Conservation (phyloP, 1,140 invertebrate genomes). For the Ylistrum balloti region DNA sequence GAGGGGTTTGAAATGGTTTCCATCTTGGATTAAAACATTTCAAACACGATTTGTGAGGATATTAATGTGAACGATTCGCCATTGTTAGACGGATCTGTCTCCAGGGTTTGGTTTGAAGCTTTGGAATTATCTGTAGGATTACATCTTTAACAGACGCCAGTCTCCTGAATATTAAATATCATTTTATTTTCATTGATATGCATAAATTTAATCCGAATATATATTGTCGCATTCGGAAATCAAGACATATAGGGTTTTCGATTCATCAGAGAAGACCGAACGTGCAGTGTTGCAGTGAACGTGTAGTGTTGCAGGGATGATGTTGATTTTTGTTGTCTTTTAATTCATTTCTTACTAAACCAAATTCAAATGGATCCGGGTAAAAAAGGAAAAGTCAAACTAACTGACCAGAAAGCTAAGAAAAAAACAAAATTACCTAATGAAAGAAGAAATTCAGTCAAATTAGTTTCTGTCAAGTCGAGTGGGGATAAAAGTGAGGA, state of each 20-base stretch:
- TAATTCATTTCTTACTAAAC: not conserved
- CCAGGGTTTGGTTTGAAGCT: not conserved
- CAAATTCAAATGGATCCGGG: not conserved
- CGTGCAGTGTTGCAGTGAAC: not conserved
- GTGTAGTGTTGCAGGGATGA: not conserved
- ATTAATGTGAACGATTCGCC: not conserved
- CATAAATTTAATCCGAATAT: not conserved
- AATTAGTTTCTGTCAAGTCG: not conserved
- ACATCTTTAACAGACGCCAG: not conserved
- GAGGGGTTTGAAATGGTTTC: not conserved
- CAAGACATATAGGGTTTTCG: not conserved
- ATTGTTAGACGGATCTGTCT: not conserved
- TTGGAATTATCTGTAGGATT: not conserved
- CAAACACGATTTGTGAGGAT: not conserved
- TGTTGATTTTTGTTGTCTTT: too few species aligned
- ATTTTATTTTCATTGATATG: not conserved
- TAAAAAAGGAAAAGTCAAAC: not conserved
- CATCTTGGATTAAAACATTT: not conserved
- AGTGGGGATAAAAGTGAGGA: not conserved
- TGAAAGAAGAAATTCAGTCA: not conserved
- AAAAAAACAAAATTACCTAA: not conserved
- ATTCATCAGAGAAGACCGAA: not conserved
- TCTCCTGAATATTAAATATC: slow-evolving; percentile 1
- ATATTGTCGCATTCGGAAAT: not conserved
- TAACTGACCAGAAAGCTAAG: not conserved